Base-by-base conservation (phyloP, 1,140 invertebrate species). In the Amphibalanus amphitrite region DNA sequence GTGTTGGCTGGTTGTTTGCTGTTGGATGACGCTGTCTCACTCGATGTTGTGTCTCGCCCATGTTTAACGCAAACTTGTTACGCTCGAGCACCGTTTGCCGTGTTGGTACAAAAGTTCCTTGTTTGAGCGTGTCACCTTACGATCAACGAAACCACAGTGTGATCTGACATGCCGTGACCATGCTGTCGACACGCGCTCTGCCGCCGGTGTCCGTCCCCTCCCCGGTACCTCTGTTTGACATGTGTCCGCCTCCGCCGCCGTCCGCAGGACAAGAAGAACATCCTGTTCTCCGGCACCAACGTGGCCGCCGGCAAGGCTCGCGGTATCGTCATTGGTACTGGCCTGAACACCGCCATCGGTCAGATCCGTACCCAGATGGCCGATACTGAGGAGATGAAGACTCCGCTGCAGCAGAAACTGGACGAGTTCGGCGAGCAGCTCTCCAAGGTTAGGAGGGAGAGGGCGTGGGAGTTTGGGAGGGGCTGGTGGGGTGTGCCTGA, bases 351-450 rank as follows among this genome's bases (percentile, higher is more conserved):
- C 77, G 97, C 97, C 78, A 99, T 99, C 80, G 97, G 96, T 88
- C 78, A 77, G 82, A 99, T 99, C 82, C 88, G 97, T 82, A 98
- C 95, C 74, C 96, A 99, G 84, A 99, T 99, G 97, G 93, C 93
- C 73, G 96, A 99, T 82, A 99, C 97, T 76, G 97, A 99, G 83
- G 94, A 97, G 82, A 98, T 99, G 80, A 98, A 97, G 82, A 99
- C 97, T 30, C 97, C 97, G 17, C 84, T 99, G 75, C 97, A 99
- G 84, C 97, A 99, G 82, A 99, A 99, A 84, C 83, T 99, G 75
- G 97, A 99, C 80, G 97, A 99, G 82, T 99, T 99, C 84, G 96
- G 96, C 79, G 93, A 99, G 81, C 97, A 99, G 83, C 83, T 99
- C 75, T 99, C 97, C 68, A 99, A 99, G 82, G 76, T 78, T 4